Evolutionary conservation across 2,888 invertebrate genomes (phyloP).

Genomic region (Polymixis flavicincta): DNA sequence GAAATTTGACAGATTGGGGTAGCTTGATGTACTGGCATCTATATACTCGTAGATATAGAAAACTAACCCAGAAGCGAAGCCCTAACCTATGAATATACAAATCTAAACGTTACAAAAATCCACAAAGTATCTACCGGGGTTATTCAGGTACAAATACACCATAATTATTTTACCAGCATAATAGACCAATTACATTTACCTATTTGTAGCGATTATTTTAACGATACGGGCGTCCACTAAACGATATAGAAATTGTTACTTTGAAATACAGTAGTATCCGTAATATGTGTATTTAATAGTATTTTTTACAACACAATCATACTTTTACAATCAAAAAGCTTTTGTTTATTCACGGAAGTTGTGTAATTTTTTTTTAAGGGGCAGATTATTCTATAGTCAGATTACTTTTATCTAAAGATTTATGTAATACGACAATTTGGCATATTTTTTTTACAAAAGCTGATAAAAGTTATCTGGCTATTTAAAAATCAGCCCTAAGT

Average conservation of each 20-base stretch:
- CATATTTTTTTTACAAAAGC: too few species aligned
- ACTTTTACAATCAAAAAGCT: neutral
- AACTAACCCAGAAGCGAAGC: neutral
- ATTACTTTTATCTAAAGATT: too few species aligned
- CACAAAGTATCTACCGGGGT: neutral
- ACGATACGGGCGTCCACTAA: slow-evolving; percentile 23
- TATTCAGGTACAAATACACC: slow-evolving; percentile 4
- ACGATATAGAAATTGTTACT: slow-evolving; percentile 16
- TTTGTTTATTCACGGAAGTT: slow-evolving; percentile 7
- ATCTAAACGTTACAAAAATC: neutral
- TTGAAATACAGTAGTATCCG: neutral
- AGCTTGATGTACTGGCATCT: too few species aligned
- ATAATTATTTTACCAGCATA: slow-evolving; percentile 5
- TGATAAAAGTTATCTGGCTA: too few species aligned
- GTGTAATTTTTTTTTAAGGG: neutral
- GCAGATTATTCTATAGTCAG: too few species aligned
- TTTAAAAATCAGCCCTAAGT: too few species aligned
- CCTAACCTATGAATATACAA: neutral
- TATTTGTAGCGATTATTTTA: slow-evolving; percentile 37
- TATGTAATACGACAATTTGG: too few species aligned
- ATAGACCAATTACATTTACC: slow-evolving; percentile 27
- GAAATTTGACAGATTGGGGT: too few species aligned
- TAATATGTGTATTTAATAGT: slow-evolving; percentile 1
- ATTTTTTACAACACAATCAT: slow-evolving; percentile 9
- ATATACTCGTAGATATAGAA: too few species aligned